Evolutionary conservation across 1,140 invertebrate species (phyloP).

Genomic region (Drosophila tristis): DNA sequence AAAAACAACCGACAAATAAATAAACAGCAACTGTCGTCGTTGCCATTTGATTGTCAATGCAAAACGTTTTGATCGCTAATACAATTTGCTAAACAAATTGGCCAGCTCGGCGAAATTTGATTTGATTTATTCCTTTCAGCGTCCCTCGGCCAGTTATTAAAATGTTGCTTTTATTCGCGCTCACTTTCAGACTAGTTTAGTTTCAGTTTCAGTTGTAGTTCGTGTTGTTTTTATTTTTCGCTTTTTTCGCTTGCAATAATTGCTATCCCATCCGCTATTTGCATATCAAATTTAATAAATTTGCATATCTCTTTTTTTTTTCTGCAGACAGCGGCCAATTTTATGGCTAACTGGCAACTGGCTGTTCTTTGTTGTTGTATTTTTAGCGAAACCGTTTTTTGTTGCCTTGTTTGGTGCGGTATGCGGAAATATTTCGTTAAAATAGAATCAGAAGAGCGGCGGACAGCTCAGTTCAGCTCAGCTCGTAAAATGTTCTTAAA

Average conservation of each 20-base stretch:
- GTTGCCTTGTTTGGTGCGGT: conserved; percentile 33
- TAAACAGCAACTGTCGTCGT: conserved; percentile 39
- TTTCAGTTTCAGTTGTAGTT: conserved; percentile 11
- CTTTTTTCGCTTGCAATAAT: conserved; percentile 57
- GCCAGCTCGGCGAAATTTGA: conserved; percentile 60
- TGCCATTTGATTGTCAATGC: conserved; percentile 50
- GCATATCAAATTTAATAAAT: conserved; percentile 68
- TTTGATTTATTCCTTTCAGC: conserved; percentile 72
- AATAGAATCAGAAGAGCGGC: conserved; percentile 42
- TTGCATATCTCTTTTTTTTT: conserved; percentile 54
- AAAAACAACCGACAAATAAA: conserved; percentile 29
- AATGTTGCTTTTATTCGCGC: conserved; percentile 38
- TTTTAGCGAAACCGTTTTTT: conserved; percentile 28
- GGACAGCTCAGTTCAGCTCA: conserved; percentile 8
- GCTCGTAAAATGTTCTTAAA: conserved; percentile 55
- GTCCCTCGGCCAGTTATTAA: conserved; percentile 50
- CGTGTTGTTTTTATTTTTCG: conserved; percentile 11
- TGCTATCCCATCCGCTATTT: conserved; percentile 71
- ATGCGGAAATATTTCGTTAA: conserved; percentile 65
- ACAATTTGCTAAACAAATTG: conserved; percentile 72
- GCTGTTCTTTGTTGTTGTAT: not conserved
- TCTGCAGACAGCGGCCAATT: conserved; percentile 24
- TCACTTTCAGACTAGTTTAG: conserved; percentile 41
- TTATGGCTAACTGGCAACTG: conserved; percentile 42
- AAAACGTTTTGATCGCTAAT: conserved; percentile 66